Evolutionary conservation across 2,797 vertebrate species (phyloP).

Genomic region (Scleropages formosus): DNA sequence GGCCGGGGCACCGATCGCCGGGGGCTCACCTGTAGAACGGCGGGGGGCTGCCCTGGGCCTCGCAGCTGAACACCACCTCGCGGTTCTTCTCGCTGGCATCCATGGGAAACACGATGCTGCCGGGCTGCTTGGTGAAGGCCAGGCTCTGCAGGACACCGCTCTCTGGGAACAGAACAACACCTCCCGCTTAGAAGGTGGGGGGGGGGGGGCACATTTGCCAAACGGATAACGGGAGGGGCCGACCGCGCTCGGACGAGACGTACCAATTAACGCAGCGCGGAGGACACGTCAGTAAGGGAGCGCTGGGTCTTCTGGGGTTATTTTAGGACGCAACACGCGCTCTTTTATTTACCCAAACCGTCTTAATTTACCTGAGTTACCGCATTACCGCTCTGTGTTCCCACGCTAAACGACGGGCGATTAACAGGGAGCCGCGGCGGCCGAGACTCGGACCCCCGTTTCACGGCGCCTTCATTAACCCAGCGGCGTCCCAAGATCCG

Average conservation of each 20-base stretch:
- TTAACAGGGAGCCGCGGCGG: conserved; percentile 38
- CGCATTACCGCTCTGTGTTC: conserved; percentile 43
- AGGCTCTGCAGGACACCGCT: conserved; percentile 78
- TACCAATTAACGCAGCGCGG: conserved; percentile 59
- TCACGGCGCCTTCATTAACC: conserved; percentile 45
- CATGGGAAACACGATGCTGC: conserved; percentile 85
- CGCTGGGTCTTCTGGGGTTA: conserved; percentile 45
- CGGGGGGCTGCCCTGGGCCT: conserved; percentile 83
- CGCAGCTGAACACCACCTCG: conserved; percentile 88
- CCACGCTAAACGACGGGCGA: conserved; percentile 45
- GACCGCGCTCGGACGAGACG: conserved; percentile 61
- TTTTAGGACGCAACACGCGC: conserved; percentile 42
- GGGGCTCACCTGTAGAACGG: conserved; percentile 78
- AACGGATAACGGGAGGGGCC: conserved; percentile 48
- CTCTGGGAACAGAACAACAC: conserved; percentile 70
- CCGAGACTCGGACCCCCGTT: conserved; percentile 45
- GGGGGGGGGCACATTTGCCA: too few relatives aligned
- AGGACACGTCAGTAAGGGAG: conserved; percentile 48
- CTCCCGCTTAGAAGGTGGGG: conserved; percentile 69
- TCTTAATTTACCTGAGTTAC: conserved; percentile 51
- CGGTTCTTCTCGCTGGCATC: conserved; percentile 84
- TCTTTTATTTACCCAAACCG: conserved; percentile 30
- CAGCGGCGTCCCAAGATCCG: conserved; percentile 32
- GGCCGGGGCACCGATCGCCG: background rate
- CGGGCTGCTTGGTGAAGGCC: conserved; percentile 86